Base-by-base conservation (phyloP, 30 jellyfish, hydroid and myxozoan species). In the Aurelia sp. region DNA sequence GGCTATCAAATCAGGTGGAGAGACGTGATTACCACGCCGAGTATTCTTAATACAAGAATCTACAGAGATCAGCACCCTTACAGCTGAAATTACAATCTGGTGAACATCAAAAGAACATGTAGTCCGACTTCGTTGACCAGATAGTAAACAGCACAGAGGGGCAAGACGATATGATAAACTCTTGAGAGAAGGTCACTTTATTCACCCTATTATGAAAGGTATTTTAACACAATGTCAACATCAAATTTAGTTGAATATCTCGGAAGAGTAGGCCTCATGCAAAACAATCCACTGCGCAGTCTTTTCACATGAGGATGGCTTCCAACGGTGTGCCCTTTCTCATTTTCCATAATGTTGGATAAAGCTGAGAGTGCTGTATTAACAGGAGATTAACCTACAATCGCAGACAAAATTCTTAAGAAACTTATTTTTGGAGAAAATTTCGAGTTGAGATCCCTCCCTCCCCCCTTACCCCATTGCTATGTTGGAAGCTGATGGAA, bases 301-400 rank as follows among this genome's bases (percentile, higher is more conserved):
- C 70, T 31, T 62, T 19, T 61, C 23, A 79, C 84, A 5, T 7
- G 68, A 30, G 83, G 0, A 40, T 79, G 84, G 0, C 27, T 23
- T 19, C 90, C 90, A 65, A 79, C 6, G 11, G 83, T 16, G 47
- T 8, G 17, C 48, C 71, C 86, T 8, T 79, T 53, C 41, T 17
- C 52, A 30, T 35, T n/a, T 52, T 22, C 17, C 67, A 79, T 22
- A 35, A 79, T 65, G 20, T 48, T 76, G 16, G 90, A 79, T 47
- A 62, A 74, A n/a, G 84, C 84, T n/a, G 90, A 79, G 62, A 27
- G 22, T 22, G 86, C 90, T 33, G 90, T 74, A 22, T 76, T 44
- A 15, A 79, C 61, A 61, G 68, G 27, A 6, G 84, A 41, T 10
- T 60, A 65, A 48, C 48, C 20, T 27, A 27, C 33, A 2, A 27